phyloP scores from a whole-genome alignment of 2,113 vertebrate species.

The Corapipo altera region DNA sequence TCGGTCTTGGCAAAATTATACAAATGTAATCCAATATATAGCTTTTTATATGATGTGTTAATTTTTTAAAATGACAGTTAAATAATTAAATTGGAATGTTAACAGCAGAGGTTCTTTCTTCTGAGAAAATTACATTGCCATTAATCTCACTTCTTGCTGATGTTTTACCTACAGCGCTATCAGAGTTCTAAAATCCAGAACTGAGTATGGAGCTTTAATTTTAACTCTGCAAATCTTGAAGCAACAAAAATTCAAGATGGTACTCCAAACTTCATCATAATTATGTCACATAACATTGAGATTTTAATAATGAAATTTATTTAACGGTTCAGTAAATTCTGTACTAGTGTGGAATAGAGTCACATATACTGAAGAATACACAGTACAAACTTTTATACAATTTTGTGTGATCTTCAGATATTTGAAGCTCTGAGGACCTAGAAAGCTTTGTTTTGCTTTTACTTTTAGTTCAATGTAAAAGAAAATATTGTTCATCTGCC shows the following conservation, averaged over 20 bases:
- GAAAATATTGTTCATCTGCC: background rate
- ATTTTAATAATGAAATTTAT: conserved; percentile 29
- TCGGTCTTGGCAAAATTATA: conserved; percentile 50
- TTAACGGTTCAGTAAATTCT: background rate
- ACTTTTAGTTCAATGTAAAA: background rate
- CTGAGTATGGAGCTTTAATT: conserved; percentile 30
- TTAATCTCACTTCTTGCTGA: conserved; percentile 30
- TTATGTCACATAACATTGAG: background rate
- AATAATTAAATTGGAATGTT: conserved; percentile 63
- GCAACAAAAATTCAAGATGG: background rate
- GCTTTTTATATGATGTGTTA: conserved; percentile 37
- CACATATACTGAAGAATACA: background rate
- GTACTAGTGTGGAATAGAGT: background rate
- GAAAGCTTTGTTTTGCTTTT: background rate
- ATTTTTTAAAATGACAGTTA: conserved; percentile 60
- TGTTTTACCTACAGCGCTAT: background rate
- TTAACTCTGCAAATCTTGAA: background rate
- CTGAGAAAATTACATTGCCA: conserved; percentile 40
- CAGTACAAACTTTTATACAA: background rate
- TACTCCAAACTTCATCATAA: background rate
- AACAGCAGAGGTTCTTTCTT: conserved; percentile 52
- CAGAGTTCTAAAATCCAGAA: conserved; percentile 20
- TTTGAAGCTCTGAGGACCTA: background rate
- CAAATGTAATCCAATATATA: conserved; percentile 9
- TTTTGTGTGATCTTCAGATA: background rate